These are phyloP conservation scores for Dermatemys mawii DNA, from an alignment of 2,113 vertebrate species.

Conservation along the genomic window DNA sequence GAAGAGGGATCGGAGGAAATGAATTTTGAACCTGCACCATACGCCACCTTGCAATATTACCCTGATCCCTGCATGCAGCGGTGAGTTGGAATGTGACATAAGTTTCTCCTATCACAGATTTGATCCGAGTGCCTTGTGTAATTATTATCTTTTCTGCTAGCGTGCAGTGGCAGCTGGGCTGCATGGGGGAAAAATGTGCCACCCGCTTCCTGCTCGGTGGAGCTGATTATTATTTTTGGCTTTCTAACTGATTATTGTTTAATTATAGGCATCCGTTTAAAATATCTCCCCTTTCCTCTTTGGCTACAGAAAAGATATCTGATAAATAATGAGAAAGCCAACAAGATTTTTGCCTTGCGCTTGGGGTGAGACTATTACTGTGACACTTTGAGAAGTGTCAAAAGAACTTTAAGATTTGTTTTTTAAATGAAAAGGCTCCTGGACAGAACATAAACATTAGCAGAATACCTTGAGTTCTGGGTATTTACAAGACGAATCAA, in stretches of 20 bases:
- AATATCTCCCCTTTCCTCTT: constrained; percentile 59
- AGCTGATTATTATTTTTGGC: constrained; percentile 69
- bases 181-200: constrained; percentile 52
- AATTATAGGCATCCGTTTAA: constrained; percentile 67
- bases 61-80: constrained; percentile 92
- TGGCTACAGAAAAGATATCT: constrained; percentile 14
- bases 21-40: constrained; percentile 88
- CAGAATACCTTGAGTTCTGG: constrained; percentile 11
- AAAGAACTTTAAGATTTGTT: constrained; percentile 37
- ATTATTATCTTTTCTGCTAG: constrained; percentile 60
- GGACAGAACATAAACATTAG: not conserved
- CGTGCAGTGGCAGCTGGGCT: constrained; percentile 56
- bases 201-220: constrained; percentile 66
- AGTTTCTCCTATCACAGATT: constrained; percentile 41
- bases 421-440: constrained; percentile 37
- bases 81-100: constrained; percentile 84
- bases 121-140: constrained; percentile 52
- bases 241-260: constrained; percentile 70
- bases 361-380: constrained; percentile 31
- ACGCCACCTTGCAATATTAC: constrained; percentile 88
- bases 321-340: constrained; percentile 23
- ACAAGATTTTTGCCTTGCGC: constrained; percentile 10
- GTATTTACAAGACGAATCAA: constrained; percentile 17
- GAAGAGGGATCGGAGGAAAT: constrained; percentile 83
- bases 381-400: constrained; percentile 6